Evolutionary conservation across 2,797 vertebrate species (phyloP).

Genomic region (Manis pentadactyla): DNA sequence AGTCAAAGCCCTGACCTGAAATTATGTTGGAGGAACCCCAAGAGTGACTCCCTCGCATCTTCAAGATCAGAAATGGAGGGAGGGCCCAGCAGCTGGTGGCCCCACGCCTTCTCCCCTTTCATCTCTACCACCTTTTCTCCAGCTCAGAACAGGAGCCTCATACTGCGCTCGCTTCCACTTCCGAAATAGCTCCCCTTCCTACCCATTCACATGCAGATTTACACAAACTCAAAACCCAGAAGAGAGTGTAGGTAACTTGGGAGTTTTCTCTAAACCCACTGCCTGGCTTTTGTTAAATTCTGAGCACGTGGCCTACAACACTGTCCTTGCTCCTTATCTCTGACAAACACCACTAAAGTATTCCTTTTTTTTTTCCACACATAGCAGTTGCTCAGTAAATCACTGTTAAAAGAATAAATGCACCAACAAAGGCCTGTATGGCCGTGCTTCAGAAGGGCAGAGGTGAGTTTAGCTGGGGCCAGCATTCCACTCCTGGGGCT

Average conservation of each 20-base stretch:
- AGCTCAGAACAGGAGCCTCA: neutral
- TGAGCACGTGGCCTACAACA: neutral
- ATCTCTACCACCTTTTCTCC: neutral
- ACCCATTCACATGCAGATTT: neutral
- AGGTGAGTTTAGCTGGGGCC: neutral
- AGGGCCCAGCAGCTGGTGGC: neutral
- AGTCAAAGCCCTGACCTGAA: neutral
- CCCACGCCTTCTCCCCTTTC: neutral
- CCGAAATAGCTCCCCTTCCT: neutral
- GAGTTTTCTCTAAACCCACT: neutral
- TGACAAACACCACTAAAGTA: neutral
- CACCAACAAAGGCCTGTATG: neutral
- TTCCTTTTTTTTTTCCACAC: neutral
- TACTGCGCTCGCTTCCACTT: neutral
- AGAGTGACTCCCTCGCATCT: neutral
- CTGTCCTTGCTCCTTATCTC: neutral
- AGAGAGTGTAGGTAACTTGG: neutral
- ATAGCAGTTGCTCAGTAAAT: neutral
- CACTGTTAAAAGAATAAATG: neutral
- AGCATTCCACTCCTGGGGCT: neutral
- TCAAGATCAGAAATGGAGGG: neutral
- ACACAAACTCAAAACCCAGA: neutral
- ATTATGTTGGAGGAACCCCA: neutral
- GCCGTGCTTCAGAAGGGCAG: neutral
- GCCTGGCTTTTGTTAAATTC: neutral